Base-by-base conservation (phyloP, 2,797 vertebrate genomes). In the Paedocypris micromegethes region DNA sequence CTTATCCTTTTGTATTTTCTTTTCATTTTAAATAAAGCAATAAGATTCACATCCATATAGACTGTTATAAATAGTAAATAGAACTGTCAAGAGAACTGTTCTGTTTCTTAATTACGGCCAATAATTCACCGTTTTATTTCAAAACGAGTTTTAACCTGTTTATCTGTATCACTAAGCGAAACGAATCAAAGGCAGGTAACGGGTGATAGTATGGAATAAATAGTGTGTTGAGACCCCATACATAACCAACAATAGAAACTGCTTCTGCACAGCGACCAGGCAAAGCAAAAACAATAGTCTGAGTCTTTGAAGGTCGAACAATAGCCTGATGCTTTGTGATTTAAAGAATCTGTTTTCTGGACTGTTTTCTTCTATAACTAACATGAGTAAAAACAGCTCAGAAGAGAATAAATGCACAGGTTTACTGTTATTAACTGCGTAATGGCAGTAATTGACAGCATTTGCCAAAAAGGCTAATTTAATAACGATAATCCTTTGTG, bases 281-380 rank as follows among this genome's bases (percentile, higher is more conserved):
- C 56, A 70, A 58, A 56, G 67, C 69, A 57, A 57, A 72, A 86
- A 91, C 87, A 90, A 91, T 83, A 77, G 85, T 75, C 77, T 58
- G 73, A 83, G 79, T 79, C 67, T 78, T 73, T 82, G 83, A 90
- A 88, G 88, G 88, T 90, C 84, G 89, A 79, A 87, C 81, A 86
- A 87, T 73, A 78, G 77, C 58, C 67, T 64, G 73, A 79, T 69
- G 59, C 54, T 64, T 50, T 61, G 55, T 65, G 62, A 53, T 59
- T 66, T 39, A 60, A 64, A 66, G 72, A 58, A 63, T 23, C 23
- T 23, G 38, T 60, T 48, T 51, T 39, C 5, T 51, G n/a, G 9
- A 23, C 3, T 40, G 9, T 46, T 44, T 66, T 48, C 61, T n/a
- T 60, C 66, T 70, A 61, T 70, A 63, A 41, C 47, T 51, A 62